A percentile compares a stretch with the other conserved stretches of the same genome.
phyloP scores from a whole-genome alignment of 2,888 invertebrate species.

The Peribatodes rhomboidaria region DNA sequence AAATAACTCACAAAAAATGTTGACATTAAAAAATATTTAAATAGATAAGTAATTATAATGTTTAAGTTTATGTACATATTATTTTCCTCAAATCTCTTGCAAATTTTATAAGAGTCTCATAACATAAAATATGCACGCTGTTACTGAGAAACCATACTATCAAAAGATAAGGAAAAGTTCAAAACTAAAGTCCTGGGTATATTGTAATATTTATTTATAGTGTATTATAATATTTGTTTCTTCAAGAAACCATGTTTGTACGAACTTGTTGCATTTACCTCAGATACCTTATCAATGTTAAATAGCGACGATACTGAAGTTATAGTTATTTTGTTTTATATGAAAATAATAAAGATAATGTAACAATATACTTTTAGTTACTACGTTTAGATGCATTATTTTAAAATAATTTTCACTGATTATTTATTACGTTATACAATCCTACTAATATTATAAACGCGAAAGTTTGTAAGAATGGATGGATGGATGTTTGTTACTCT shows the following conservation, averaged over 20 bases:
- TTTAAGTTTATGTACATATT: too few species aligned
- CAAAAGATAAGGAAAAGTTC: slow-evolving; percentile 12
- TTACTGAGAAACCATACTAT: neutral
- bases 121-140: neutral
- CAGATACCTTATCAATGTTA: slow-evolving; percentile 7
- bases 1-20: too few species aligned
- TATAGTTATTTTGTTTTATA: slow-evolving; percentile 5
- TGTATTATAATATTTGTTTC: too few species aligned
- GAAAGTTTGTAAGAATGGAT: too few species aligned
- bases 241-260: neutral
- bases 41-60: too few species aligned
- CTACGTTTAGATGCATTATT: neutral
- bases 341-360: neutral
- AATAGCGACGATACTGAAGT: neutral
- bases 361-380: too few species aligned
- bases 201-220: too few species aligned
- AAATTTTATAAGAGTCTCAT: neutral
- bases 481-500: too few species aligned
- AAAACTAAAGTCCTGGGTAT: neutral
- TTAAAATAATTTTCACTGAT: neutral
- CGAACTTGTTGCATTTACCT: neutral
- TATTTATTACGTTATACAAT: too few species aligned
- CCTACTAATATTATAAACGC: too few species aligned
- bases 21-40: too few species aligned
- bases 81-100: too few species aligned